Conservation (phyloP, 2,113 vertebrate species). For the Heloderma charlesbogerti region DNA sequence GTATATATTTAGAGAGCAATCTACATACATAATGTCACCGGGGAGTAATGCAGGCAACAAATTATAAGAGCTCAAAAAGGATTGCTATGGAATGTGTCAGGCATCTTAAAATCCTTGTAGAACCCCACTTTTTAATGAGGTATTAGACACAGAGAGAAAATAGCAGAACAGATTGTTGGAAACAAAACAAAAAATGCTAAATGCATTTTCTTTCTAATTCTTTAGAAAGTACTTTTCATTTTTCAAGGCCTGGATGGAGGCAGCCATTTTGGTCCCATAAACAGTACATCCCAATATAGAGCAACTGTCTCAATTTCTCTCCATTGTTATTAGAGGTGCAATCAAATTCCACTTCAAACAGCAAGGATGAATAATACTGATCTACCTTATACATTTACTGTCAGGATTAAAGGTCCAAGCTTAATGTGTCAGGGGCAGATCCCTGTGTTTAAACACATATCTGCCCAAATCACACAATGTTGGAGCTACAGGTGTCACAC, state of each 20-base stretch:
- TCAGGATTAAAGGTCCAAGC: too few species aligned
- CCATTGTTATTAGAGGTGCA: background rate
- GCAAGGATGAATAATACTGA: background rate
- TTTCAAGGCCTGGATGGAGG: background rate
- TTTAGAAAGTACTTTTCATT: constrained; percentile 50
- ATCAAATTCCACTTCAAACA: background rate
- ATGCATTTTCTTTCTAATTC: constrained; percentile 49
- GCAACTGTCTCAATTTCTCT: background rate
- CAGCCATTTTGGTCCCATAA: background rate
- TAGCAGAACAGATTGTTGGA: constrained; percentile 46
- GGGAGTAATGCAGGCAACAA: constrained; percentile 61
- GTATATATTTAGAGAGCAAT: constrained; percentile 57
- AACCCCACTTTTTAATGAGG: constrained; percentile 61
- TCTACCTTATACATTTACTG: too few species aligned
- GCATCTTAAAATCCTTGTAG: constrained; percentile 47
- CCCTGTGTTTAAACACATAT: too few species aligned
- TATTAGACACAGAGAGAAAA: constrained; percentile 48
- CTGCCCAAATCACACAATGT: background rate
- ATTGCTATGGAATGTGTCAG: constrained; percentile 6
- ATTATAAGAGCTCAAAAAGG: constrained; percentile 50
- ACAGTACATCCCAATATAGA: background rate
- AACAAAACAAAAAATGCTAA: constrained; percentile 56
- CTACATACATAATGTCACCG: constrained; percentile 45
- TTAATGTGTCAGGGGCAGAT: too few species aligned
- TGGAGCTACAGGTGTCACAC: background rate